Evolutionary conservation across 2,888 invertebrate genomes (phyloP).

Genomic region (Tetragonula carbonaria): DNA sequence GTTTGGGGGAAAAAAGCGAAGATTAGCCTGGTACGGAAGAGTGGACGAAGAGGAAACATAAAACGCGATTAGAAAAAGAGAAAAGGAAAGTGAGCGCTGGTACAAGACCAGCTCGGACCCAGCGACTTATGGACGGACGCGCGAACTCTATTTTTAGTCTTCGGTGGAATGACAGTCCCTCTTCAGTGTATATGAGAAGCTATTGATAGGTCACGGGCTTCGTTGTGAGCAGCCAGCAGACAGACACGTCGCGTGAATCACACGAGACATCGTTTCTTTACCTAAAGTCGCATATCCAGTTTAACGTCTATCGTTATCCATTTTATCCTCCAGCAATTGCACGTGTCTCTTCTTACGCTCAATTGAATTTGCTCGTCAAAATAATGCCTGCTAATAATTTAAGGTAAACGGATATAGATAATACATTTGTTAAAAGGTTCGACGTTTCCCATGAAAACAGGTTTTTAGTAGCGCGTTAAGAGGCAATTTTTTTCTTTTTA

Average conservation of each 20-base stretch:
- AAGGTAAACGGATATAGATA: neutral
- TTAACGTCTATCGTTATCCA: slow-evolving; percentile 14
- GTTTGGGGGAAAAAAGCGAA: neutral
- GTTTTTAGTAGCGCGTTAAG: neutral
- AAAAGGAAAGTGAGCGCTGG: slow-evolving; percentile 20
- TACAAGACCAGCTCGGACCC: slow-evolving; percentile 34
- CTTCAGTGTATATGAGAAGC: slow-evolving; percentile 79
- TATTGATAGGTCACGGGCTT: slow-evolving; percentile 79
- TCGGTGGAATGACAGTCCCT: slow-evolving; percentile 81
- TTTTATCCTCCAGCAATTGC: neutral
- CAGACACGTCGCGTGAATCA: slow-evolving; percentile 77
- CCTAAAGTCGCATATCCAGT: slow-evolving; percentile 34
- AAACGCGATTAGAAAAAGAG: neutral
- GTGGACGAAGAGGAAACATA: neutral
- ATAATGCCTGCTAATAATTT: neutral
- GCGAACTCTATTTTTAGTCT: slow-evolving; percentile 79
- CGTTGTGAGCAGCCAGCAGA: slow-evolving; percentile 58
- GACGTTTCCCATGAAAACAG: neutral
- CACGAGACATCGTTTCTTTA: slow-evolving; percentile 66
- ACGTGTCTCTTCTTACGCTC: neutral
- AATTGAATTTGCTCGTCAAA: neutral
- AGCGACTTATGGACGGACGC: slow-evolving; percentile 65
- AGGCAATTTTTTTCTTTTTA: neutral
- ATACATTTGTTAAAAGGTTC: neutral
- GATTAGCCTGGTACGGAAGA: neutral